Conservation (phyloP, 1,140 invertebrate species). For the Saccostrea glomerata region DNA sequence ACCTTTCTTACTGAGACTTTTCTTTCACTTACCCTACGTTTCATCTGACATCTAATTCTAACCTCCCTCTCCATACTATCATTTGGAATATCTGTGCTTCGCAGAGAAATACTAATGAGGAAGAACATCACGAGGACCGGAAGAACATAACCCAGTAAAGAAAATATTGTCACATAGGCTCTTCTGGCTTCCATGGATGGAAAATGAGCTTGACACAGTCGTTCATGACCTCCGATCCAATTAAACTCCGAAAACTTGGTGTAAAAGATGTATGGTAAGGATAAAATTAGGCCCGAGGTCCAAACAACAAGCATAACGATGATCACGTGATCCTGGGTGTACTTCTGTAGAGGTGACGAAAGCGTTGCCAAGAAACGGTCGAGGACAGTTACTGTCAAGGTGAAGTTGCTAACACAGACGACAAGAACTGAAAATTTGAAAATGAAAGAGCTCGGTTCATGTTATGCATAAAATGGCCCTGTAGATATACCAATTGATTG, state of each 20-base stretch:
- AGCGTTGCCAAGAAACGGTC: conserved; percentile 49
- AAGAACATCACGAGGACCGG: conserved; percentile 50
- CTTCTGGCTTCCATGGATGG: conserved; percentile 46
- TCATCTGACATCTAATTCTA: neutral
- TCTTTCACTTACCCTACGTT: neutral
- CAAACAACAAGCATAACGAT: conserved; percentile 44
- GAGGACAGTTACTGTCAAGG: conserved; percentile 42
- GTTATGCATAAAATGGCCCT: no score
- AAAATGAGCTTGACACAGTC: conserved; percentile 53
- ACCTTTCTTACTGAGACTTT: no score
- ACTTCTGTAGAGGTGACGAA: conserved; percentile 34
- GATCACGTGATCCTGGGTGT: conserved; percentile 49
- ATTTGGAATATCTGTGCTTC: neutral
- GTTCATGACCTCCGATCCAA: conserved; percentile 39
- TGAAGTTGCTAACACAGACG: conserved; percentile 46
- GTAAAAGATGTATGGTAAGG: conserved; percentile 56
- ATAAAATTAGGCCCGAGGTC: conserved; percentile 3
- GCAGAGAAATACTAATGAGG: conserved; percentile 16
- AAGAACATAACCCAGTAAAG: conserved; percentile 48
- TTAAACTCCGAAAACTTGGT: conserved; percentile 41
- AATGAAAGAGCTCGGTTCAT: no score
- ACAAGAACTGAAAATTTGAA: conserved; percentile 53
- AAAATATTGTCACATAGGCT: conserved; percentile 43
- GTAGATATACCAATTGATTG: no score
- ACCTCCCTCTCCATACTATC: neutral